Conservation (phyloP, 1,140 invertebrate species). For the Drosophila nebulosa region DNA sequence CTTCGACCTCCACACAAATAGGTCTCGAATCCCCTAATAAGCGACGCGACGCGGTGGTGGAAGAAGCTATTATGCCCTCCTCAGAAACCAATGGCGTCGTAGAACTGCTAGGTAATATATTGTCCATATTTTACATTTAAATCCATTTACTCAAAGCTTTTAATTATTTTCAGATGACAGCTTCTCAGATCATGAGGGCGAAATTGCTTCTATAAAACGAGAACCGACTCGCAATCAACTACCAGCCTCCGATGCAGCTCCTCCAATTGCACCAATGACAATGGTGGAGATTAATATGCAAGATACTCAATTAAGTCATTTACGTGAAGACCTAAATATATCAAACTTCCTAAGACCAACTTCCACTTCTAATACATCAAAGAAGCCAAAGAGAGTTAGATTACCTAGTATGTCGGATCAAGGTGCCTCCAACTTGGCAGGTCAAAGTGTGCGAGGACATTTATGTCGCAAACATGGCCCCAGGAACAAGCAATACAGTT, state of each 20-base stretch:
- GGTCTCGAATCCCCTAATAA: background rate
- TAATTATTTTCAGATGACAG: slow-evolving; percentile 34
- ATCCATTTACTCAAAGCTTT: background rate
- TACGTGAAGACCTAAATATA: slow-evolving; percentile 35
- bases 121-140: background rate
- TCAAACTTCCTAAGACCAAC: slow-evolving; percentile 12
- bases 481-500: slow-evolving; percentile 2
- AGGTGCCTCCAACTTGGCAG: too few relatives aligned
- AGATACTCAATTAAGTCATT: slow-evolving; percentile 28
- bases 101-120: slow-evolving; percentile 31
- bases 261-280: slow-evolving; percentile 14
- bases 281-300: slow-evolving; percentile 68
- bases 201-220: background rate
- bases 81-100: background rate
- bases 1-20: background rate
- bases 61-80: background rate
- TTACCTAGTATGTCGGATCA: background rate
- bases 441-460: background rate
- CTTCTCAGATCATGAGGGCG: background rate
- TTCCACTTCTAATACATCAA: background rate
- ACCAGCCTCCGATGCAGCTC: background rate
- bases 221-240: background rate
- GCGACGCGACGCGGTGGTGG: background rate
- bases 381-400: background rate
- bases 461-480: slow-evolving; percentile 34